Evolutionary conservation across 2,113 vertebrate genomes (phyloP), one percentile per base, ranked within the genome.

Genomic region (Delphinus delphis): DNA sequence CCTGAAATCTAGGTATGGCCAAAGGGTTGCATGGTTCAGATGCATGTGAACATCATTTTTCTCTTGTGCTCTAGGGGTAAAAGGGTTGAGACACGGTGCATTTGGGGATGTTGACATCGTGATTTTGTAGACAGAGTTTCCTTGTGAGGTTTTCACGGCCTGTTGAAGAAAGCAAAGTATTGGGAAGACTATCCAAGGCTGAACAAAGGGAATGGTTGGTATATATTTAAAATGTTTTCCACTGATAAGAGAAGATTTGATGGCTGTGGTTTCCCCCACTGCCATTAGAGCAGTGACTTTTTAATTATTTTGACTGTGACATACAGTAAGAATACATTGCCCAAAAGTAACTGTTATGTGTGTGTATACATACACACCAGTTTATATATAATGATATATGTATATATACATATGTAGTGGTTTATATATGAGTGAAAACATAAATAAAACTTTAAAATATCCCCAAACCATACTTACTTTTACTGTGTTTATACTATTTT

Each of bases 241-340:
- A 77, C 55, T 79, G 82, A 21, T 71, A 36, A 70, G 63, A 90
- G 55, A 85, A 55, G n/a, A 96, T 63, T 76, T 85, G 58, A 86
- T 73, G 50, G 8, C 38, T 93, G 26, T 63, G 36, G 28, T 79
- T 87, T 87, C n/a, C 33, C 58, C 62, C 4, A 89, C 44, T 95
- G 31, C 26, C 28, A 44, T 77, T 55, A 88, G 17, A 88, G 31
- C 44, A 36, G 3, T 50, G 38, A 7, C 50, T 97, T 97, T 88
- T 87, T 65, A 91, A 58, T 97, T 97, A 86, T 92, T 92, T 93
- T 89, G 67, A 89, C 62, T 82, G 11, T 68, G 80, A 76, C 26
- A 38, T 92, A 83, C 13, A 92, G 14, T 77, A 73, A 96, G 68
- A 89, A 94, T 68, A 81, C 23, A 79, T 83, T 92, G 67, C 41